phyloP scores from a whole-genome alignment of 2,888 invertebrate species.

The Drosophila peninsularis region DNA sequence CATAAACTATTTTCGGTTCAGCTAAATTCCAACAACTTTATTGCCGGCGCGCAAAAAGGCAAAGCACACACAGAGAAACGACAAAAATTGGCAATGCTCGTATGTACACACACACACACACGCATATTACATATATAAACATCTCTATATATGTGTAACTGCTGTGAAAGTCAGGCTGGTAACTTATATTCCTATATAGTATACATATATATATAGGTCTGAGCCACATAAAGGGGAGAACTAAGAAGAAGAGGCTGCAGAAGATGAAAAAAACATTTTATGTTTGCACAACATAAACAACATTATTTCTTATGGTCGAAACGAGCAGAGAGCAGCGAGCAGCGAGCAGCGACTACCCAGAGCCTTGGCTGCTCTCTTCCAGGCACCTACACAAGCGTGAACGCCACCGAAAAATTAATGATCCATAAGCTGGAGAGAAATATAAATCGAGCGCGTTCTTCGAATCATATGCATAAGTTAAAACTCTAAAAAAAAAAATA shows the following conservation, averaged over 20 bases:
- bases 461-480: background rate
- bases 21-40: conserved; percentile 80
- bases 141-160: conserved; percentile 22
- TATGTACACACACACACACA: conserved; percentile 20
- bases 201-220: conserved; percentile 14
- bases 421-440: conserved; percentile 59
- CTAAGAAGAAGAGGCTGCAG: conserved; percentile 10
- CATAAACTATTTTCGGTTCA: conserved; percentile 80
- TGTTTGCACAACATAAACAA: conserved; percentile 80
- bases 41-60: conserved; percentile 62
- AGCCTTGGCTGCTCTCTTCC: conserved; percentile 28
- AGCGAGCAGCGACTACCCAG: background rate
- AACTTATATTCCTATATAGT: conserved; percentile 32
- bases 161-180: conserved; percentile 24
- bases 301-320: conserved; percentile 76
- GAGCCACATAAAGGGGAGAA: conserved; percentile 41
- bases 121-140: conserved; percentile 9
- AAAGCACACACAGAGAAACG: conserved; percentile 51
- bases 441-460: conserved; percentile 37
- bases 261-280: conserved; percentile 58
- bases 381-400: conserved; percentile 69
- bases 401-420: conserved; percentile 69
- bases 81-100: conserved; percentile 69
- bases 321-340: conserved; percentile 34
- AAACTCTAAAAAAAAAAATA: background rate